A percentile compares a stretch with the other conserved stretches of the same genome.
Conservation (phyloP, 2,888 invertebrate genomes). For the Stictocephala bisonia region DNA sequence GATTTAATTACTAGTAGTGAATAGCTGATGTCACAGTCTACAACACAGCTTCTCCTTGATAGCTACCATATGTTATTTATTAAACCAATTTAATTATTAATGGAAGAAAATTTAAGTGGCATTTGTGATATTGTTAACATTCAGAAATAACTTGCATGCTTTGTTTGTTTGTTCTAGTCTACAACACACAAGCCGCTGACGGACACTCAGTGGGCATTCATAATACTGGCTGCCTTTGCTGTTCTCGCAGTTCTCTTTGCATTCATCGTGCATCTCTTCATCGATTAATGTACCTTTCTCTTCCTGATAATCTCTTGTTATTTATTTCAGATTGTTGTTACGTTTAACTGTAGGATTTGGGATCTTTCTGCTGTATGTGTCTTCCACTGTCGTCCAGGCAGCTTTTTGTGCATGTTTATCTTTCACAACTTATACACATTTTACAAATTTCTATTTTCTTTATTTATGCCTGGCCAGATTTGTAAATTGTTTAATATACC, state of each 20-base stretch:
- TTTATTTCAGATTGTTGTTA: constrained; percentile 24
- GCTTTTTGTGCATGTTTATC: constrained; percentile 2
- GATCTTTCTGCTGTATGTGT: constrained; percentile 2
- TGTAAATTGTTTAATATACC: not conserved
- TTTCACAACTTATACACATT: not conserved
- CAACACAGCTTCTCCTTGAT: not conserved
- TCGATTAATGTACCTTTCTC: constrained; percentile 55
- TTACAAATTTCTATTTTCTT: no score
- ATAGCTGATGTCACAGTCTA: no score
- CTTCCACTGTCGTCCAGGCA: constrained; percentile 1
- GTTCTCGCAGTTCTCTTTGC: constrained; percentile 73
- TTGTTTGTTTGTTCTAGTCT: constrained; percentile 50
- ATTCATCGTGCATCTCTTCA: constrained; percentile 70
- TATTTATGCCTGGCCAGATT: not conserved
- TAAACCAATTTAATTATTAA: not conserved
- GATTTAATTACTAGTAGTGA: no score
- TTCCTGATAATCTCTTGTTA: not conserved
- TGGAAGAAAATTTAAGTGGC: not conserved
- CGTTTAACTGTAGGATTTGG: constrained; percentile 1
- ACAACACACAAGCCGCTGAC: constrained; percentile 65
- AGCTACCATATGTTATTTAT: no score
- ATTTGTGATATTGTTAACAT: not conserved
- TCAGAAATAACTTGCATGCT: not conserved
- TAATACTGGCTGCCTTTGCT: constrained; percentile 72
- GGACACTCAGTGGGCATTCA: constrained; percentile 73